Conservation (phyloP, 2,113 vertebrate species). For the Genyomyrus donnyi region DNA sequence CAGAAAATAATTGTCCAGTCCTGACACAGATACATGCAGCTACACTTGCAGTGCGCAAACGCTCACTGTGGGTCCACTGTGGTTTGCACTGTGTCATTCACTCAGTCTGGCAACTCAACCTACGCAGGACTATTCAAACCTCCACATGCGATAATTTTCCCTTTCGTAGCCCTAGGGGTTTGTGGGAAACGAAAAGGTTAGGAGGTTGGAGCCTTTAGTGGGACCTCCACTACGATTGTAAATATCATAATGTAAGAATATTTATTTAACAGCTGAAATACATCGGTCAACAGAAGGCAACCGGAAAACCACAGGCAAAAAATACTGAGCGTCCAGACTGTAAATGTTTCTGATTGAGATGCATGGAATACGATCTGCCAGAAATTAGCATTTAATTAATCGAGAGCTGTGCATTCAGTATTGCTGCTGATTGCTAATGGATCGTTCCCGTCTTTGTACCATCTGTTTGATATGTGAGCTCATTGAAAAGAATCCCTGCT, state of each 20-base stretch:
- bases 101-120: background rate
- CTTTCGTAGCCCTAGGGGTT: background rate
- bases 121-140: background rate
- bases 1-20: background rate
- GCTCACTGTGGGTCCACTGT: background rate
- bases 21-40: background rate
- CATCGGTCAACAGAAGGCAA: background rate
- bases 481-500: background rate
- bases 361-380: background rate
- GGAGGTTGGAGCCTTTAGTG: background rate
- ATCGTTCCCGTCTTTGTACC: background rate
- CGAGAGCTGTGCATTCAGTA: background rate
- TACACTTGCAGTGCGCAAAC: background rate
- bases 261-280: slow-evolving; percentile 4
- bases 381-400: slow-evolving; percentile 5
- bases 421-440: slow-evolving; percentile 1
- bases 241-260: slow-evolving; percentile 1
- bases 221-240: background rate
- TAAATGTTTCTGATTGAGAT: slow-evolving; percentile 9
- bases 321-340: background rate
- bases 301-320: background rate
- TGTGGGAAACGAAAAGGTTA: background rate
- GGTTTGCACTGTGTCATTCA: background rate
- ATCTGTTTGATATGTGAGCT: slow-evolving; percentile 3
- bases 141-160: background rate